Evolutionary conservation across 2,113 vertebrate species (phyloP), one percentile per base, ranked within the genome.

Genomic region (Procavia capensis): DNA sequence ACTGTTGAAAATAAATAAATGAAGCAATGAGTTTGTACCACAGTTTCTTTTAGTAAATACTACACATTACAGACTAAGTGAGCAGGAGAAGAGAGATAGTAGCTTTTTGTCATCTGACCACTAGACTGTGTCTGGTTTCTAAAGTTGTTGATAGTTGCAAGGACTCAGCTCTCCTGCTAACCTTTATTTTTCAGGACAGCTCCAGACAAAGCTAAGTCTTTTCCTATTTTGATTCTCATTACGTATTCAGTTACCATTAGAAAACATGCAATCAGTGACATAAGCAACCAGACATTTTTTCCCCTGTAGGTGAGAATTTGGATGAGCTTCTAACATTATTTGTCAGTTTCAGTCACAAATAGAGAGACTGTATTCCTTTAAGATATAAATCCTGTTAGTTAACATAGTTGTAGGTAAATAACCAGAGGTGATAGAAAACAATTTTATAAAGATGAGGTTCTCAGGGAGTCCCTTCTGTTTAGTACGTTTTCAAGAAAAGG

Each of bases 211-310:
- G 19, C 0, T 75, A 5, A 6, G 54, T 41, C 19, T 66, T 90
- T 84, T 82, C 45, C 9, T 63, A 25, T 75, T 43, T 19, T 78
- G 54, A 85, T 3, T 88, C 36, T 89, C 50, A 92, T 78, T 5
- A 68, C 29, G 22, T 36, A 25, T 70, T 88, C 36, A 7, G 25
- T 84, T 93, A 86, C 7, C 39, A 54, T 87, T 93, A 74, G 50
- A 85, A 90, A 97, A 90, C 78, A 68, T 81, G 25, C 34, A n/a
- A 82, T n/a, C 13, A 79, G 31, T 90, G 63, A 91, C 54, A 59
- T 54, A 50, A 68, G 59, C 7, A 50, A 47, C 47, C 20, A 90
- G 63, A 27, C 9, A 75, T 84, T 93, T 96, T n/a, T 61, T 61
- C n/a, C 19, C 39, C 25, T 36, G 93, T 61, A 68, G 57, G 20